Base-by-base conservation (phyloP, 2,888 invertebrate species). In the Prosapia bicincta region DNA sequence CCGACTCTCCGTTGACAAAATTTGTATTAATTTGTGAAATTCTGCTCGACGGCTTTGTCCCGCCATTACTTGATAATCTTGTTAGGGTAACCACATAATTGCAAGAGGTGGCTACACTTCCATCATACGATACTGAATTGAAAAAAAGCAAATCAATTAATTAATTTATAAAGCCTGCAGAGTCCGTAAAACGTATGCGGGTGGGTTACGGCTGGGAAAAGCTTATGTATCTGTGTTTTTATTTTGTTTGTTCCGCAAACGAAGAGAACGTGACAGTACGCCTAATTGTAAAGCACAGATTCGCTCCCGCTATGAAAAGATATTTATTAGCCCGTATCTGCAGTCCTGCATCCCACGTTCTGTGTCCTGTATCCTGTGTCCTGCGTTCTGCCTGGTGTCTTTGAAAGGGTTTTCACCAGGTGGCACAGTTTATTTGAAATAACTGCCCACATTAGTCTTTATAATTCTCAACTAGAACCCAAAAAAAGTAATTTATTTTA, bases 101-200 rank as follows among this genome's bases (percentile, higher is more conserved):
- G 38, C 38, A 38, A 38, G 38, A 38, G 38, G 38, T 38, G 20
- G 54, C 20, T 54, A 54, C 54, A 54, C 54, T 54, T 54, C 54
- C 54, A 54, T 54, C 54, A 54, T 54, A 54, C 54, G 54, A 54
- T 54, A 54, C 54, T 5, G 20, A 6, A 54, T 54, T 54, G 54
- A 54, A 54, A 54, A 54, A 54, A 54, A 54, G 54, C 54, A 54
- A 54, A 54, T 54, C 54, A 54, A 54, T 54, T 54, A 54, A 54
- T 54, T 54, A 54, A 54, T 54, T 54, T 54, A 54, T 20, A 54
- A 38, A 38, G 38, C 38, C 38, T 3, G 13, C 38, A 13, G 20
- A 20, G 54, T 54, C 54, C 54, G 54, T 54, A 13, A 7, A 54
- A 54, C 54, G 54, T 54, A 54, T 54, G 54, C 54, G 54, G 54